Evolutionary conservation across 1,140 invertebrate species (phyloP).

Genomic region (Gryllus bimaculatus): DNA sequence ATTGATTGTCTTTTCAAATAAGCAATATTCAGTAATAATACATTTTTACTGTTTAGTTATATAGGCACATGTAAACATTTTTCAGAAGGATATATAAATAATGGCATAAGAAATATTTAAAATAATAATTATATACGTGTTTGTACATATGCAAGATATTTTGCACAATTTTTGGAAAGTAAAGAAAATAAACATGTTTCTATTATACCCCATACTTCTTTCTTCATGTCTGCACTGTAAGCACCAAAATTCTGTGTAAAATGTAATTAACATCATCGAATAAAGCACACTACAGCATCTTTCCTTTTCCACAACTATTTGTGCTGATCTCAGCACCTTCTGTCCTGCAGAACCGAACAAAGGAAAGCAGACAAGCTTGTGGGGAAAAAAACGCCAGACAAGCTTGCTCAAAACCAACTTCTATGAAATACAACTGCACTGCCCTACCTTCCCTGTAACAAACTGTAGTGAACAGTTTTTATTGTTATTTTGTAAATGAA

Average conservation of each 20-base stretch:
- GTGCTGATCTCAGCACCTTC: neutral
- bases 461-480: no score
- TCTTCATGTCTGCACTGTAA: neutral
- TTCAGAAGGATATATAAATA: neutral
- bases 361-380: no score
- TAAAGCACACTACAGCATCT: neutral
- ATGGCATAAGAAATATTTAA: neutral
- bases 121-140: neutral
- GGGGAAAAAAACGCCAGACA: no score
- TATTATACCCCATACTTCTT: neutral
- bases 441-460: no score
- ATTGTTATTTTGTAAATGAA: no score
- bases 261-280: neutral
- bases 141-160: conserved; percentile 1
- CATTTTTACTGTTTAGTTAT: neutral
- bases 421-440: no score
- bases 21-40: neutral
- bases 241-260: neutral
- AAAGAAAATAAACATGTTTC: neutral
- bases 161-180: neutral
- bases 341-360: neutral
- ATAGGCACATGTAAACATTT: neutral
- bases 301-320: neutral
- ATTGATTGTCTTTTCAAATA: neutral
- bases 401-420: no score